These are phyloP conservation scores for Ernsta delagoae DNA, from an alignment of 2,888 invertebrate species.

Conservation along the genomic window DNA sequence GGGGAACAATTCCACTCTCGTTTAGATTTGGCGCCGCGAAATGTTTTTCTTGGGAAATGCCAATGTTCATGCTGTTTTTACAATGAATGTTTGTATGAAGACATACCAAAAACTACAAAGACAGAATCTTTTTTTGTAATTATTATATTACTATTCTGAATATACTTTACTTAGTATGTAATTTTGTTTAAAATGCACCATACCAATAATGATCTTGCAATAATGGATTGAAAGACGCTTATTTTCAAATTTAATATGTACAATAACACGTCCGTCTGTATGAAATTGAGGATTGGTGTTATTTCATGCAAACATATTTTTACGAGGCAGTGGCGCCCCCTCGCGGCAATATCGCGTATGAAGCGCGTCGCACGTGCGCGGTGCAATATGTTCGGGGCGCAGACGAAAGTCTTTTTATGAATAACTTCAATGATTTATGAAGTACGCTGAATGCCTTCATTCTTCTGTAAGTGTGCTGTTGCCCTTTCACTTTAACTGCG, in stretches of 20 bases:
- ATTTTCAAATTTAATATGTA: too few relatives aligned
- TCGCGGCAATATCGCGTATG: constrained; percentile 74
- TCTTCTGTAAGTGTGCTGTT: constrained; percentile 48
- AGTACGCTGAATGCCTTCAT: constrained; percentile 57
- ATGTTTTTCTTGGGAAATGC: neutral
- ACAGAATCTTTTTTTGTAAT: too few relatives aligned
- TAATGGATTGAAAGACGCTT: too few relatives aligned
- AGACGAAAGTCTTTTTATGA: constrained; percentile 79
- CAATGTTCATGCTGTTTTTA: neutral
- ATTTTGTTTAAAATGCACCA: too few relatives aligned
- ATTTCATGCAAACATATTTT: constrained; percentile 62
- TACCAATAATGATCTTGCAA: too few relatives aligned
- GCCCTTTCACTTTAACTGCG: constrained; percentile 35
- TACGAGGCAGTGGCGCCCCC: constrained; percentile 72
- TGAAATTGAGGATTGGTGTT: constrained; percentile 38
- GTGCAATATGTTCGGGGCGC: constrained; percentile 76
- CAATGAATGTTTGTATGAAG: too few relatives aligned
- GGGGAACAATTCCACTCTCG: constrained; percentile 59
- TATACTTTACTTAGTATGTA: too few relatives aligned
- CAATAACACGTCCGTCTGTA: neutral
- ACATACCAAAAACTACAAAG: too few relatives aligned
- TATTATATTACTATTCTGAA: too few relatives aligned
- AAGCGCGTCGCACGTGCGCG: constrained; percentile 79
- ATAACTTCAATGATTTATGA: constrained; percentile 82
- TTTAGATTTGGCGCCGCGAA: constrained; percentile 43